Percentiles rank a stretch among this genome's conserved stretches.
These are phyloP conservation scores for Biston stratarius DNA, from an alignment of 2,888 invertebrate genomes.

Conservation along the genomic window DNA sequence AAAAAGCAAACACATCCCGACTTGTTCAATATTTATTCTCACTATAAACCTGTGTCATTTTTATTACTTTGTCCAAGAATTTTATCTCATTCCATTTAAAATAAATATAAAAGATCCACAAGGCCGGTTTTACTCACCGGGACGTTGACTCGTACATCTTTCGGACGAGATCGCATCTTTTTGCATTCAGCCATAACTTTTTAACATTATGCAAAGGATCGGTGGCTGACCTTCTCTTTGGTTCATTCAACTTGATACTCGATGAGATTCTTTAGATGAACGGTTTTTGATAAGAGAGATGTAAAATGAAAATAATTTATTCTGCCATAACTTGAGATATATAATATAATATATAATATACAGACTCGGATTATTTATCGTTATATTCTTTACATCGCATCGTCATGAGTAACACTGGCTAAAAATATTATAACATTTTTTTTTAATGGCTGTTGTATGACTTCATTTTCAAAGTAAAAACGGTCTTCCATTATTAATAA, in stretches of 20 bases:
- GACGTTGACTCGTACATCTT: slow-evolving; percentile 33
- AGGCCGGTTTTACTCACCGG: slow-evolving; percentile 32
- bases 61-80: background rate
- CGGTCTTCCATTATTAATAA: too few relatives aligned
- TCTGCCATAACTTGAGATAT: too few relatives aligned
- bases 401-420: too few relatives aligned
- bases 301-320: too few relatives aligned
- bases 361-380: too few relatives aligned
- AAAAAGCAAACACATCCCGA: too few relatives aligned
- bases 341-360: too few relatives aligned
- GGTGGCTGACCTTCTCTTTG: slow-evolving; percentile 35
- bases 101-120: slow-evolving; percentile 3
- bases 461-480: too few relatives aligned
- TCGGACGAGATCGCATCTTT: slow-evolving; percentile 31
- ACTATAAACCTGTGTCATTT: background rate
- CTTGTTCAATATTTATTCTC: too few relatives aligned
- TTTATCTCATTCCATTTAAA: background rate
- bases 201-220: slow-evolving; percentile 36
- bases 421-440: too few relatives aligned
- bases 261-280: background rate
- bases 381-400: too few relatives aligned
- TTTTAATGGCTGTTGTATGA: too few relatives aligned
- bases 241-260: slow-evolving; percentile 36
- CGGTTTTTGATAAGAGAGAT: background rate
- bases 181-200: slow-evolving; percentile 34